A percentile compares a stretch with the other conserved stretches of the same genome.
Conservation (phyloP, 2,888 invertebrate genomes). For the Pollenia angustigena region DNA sequence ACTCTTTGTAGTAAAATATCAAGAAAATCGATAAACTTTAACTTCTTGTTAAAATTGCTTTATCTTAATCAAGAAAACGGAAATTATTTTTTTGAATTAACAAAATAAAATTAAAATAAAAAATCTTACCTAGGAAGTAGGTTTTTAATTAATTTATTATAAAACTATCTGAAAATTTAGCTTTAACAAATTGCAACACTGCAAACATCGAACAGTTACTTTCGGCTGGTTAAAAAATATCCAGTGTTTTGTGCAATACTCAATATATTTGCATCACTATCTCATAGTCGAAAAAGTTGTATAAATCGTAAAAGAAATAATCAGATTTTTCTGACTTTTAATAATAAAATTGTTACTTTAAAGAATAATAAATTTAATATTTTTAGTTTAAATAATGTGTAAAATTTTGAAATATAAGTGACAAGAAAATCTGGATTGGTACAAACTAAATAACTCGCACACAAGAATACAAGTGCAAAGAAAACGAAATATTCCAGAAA, state of each 20-base stretch:
- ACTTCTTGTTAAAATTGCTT: too few relatives aligned
- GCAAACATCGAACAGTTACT: background rate
- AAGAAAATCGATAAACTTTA: too few relatives aligned
- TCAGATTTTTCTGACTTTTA: slow-evolving; percentile 11
- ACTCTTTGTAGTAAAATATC: too few relatives aligned
- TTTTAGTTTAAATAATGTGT: slow-evolving; percentile 6
- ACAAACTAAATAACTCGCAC: slow-evolving; percentile 9
- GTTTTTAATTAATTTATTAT: too few relatives aligned
- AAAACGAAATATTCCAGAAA: slow-evolving; percentile 63
- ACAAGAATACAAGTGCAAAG: slow-evolving; percentile 25
- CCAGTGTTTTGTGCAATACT: background rate
- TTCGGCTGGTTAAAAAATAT: slow-evolving; percentile 12
- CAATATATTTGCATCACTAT: slow-evolving; percentile 49
- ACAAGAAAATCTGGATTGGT: slow-evolving; percentile 10
- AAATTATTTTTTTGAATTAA: too few relatives aligned
- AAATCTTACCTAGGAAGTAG: too few relatives aligned
- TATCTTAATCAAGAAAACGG: too few relatives aligned
- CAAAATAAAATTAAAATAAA: too few relatives aligned
- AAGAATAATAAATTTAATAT: background rate
- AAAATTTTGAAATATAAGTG: slow-evolving; percentile 22
- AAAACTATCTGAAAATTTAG: too few relatives aligned
- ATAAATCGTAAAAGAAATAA: slow-evolving; percentile 36
- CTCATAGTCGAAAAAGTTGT: slow-evolving; percentile 42
- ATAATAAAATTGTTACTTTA: slow-evolving; percentile 23
- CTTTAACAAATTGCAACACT: too few relatives aligned